Evolutionary conservation across 1,140 invertebrate species (phyloP).

Genomic region (Ladona fulva): DNA sequence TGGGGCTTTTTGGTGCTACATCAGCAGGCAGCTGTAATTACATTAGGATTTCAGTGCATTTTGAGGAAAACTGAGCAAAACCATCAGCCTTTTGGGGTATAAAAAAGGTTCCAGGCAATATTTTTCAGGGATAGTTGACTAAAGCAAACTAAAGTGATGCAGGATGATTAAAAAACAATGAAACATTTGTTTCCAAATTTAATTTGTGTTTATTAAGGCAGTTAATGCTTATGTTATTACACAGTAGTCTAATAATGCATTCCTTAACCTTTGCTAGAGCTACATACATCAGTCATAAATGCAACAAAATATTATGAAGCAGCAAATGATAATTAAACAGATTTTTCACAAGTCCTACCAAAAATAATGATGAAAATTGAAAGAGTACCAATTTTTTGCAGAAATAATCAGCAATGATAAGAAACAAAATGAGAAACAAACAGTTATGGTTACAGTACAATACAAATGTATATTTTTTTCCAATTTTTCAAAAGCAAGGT

Average conservation of each 20-base stretch:
- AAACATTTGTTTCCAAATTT: not conserved
- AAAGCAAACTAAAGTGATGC: not conserved
- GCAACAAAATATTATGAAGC: conserved; percentile 10
- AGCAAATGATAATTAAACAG: not conserved
- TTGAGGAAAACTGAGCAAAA: not conserved
- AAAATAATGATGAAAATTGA: not conserved
- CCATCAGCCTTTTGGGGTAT: not conserved
- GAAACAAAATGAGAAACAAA: not conserved
- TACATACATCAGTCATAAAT: conserved; percentile 10
- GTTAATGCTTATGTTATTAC: not conserved
- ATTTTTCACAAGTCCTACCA: not conserved
- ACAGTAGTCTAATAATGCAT: conserved; percentile 2
- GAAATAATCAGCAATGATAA: not conserved
- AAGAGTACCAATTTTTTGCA: not conserved
- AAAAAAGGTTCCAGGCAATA: not conserved
- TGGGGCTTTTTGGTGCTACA: not conserved
- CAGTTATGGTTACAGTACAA: not conserved
- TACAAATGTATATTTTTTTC: not conserved
- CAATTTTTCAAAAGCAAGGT: not conserved
- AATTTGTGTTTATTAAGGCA: not conserved
- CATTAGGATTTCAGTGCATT: not conserved
- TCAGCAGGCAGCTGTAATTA: not conserved
- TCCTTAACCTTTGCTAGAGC: not conserved
- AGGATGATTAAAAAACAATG: not conserved
- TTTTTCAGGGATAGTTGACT: not conserved